phyloP scores from a whole-genome alignment of 2,797 vertebrate species.

The Sebastes diaconus region DNA sequence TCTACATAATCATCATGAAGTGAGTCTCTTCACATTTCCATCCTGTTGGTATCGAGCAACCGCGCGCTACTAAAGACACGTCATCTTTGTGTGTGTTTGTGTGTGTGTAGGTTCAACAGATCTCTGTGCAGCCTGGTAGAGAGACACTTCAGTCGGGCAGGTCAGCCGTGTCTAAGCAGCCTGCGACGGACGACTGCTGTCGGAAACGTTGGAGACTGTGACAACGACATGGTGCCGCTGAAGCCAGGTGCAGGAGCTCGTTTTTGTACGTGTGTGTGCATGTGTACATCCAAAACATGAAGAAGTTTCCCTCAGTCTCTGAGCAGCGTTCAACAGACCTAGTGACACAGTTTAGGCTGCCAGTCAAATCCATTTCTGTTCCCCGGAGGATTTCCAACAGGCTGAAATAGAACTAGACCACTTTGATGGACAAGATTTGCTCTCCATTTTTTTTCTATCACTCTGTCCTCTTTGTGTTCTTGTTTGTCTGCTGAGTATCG shows the following conservation, averaged over 20 bases:
- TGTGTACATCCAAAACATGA: slow-evolving; percentile 7
- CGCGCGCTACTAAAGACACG: background rate
- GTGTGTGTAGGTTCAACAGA: slow-evolving; percentile 79
- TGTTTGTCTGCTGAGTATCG: background rate
- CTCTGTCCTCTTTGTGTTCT: background rate
- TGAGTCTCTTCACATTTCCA: slow-evolving; percentile 55
- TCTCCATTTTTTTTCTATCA: background rate
- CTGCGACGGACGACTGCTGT: slow-evolving; percentile 74
- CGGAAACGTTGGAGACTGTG: slow-evolving; percentile 72
- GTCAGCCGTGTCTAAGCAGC: slow-evolving; percentile 77
- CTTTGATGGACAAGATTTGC: background rate
- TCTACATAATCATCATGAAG: slow-evolving; percentile 88
- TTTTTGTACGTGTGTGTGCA: slow-evolving; percentile 19
- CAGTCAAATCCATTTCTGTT: slow-evolving; percentile 37
- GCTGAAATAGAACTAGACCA: slow-evolving; percentile 54
- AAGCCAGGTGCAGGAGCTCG: slow-evolving; percentile 76
- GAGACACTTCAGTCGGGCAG: slow-evolving; percentile 71
- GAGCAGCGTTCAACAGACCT: slow-evolving; percentile 19
- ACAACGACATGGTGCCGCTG: slow-evolving; percentile 83
- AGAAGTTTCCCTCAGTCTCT: slow-evolving; percentile 1
- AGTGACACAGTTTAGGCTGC: slow-evolving; percentile 54
- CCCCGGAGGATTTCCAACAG: slow-evolving; percentile 18
- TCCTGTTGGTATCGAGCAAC: background rate
- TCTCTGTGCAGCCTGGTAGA: slow-evolving; percentile 80
- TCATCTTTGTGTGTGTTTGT: background rate